Conservation (phyloP, 2,888 invertebrate species). For the Molanna angustata region DNA sequence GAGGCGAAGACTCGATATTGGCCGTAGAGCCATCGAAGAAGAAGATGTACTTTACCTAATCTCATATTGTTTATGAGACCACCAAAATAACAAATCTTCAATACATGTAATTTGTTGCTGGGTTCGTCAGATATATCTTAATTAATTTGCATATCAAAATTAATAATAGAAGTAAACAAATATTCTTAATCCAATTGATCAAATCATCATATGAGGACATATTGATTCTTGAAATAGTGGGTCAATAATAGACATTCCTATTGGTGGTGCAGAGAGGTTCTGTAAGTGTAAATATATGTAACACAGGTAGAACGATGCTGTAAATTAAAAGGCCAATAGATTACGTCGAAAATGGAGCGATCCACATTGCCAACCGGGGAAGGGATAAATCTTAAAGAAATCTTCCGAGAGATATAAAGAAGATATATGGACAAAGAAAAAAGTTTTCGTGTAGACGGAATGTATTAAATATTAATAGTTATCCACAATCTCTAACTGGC, state of each 20-base stretch:
- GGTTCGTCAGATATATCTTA: background rate
- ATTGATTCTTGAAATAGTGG: too few species aligned
- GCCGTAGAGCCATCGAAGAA: too few species aligned
- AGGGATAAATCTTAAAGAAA: constrained; percentile 14
- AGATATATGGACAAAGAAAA: constrained; percentile 5
- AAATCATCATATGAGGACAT: too few species aligned
- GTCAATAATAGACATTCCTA: too few species aligned
- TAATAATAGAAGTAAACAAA: too few species aligned
- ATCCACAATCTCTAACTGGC: background rate
- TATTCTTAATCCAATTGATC: too few species aligned
- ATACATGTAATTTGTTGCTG: background rate
- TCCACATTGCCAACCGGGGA: constrained; percentile 1
- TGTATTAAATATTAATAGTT: constrained; percentile 14
- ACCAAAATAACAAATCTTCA: background rate
- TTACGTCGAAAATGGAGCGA: background rate
- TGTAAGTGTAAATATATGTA: too few species aligned
- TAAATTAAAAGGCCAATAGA: background rate
- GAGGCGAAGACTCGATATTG: too few species aligned
- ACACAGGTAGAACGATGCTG: background rate
- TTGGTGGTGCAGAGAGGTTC: too few species aligned
- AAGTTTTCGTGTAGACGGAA: constrained; percentile 12
- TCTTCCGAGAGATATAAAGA: constrained; percentile 9
- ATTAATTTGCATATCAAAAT: too few species aligned
- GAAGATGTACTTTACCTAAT: too few species aligned
- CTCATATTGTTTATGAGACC: too few species aligned